Evolutionary conservation across 2,797 vertebrate genomes (phyloP).

Genomic region (Leptoclinus maculatus): DNA sequence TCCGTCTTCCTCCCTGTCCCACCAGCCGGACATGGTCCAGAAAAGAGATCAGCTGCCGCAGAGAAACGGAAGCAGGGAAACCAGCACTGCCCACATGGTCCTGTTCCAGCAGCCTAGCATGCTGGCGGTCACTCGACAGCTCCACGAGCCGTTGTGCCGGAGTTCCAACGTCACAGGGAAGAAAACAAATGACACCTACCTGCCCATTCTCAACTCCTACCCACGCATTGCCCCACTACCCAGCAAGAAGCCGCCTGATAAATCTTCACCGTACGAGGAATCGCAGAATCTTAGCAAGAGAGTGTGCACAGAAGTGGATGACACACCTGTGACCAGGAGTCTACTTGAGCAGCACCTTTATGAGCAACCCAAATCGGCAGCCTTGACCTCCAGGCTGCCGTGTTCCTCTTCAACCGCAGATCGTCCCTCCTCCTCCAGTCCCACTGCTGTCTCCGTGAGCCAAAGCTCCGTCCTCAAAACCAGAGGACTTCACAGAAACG

Average conservation of each 20-base stretch:
- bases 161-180: slow-evolving; percentile 41
- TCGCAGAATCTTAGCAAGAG: slow-evolving; percentile 77
- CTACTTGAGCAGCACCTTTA: slow-evolving; percentile 35
- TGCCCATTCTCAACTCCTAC: slow-evolving; percentile 81
- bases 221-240: slow-evolving; percentile 82
- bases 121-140: slow-evolving; percentile 39
- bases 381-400: slow-evolving; percentile 1
- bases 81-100: slow-evolving; percentile 56
- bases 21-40: slow-evolving; percentile 60
- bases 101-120: slow-evolving; percentile 71
- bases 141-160: slow-evolving; percentile 42
- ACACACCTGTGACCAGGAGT: slow-evolving; percentile 30
- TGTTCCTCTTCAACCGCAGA: slow-evolving; percentile 38
- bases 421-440: slow-evolving; percentile 37
- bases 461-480: slow-evolving; percentile 28
- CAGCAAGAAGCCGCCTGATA: slow-evolving; percentile 75
- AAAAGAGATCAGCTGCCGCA: slow-evolving; percentile 58
- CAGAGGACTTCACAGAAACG: slow-evolving; percentile 42
- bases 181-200: slow-evolving; percentile 67
- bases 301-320: slow-evolving; percentile 66
- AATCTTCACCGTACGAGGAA: slow-evolving; percentile 41
- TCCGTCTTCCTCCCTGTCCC: slow-evolving; percentile 18
- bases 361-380: slow-evolving; percentile 48
- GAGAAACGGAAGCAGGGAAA: slow-evolving; percentile 34
- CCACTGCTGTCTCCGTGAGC: slow-evolving; percentile 35